Conservation (phyloP, 2,888 invertebrate genomes). For the Caenorhabditis sp. region DNA sequence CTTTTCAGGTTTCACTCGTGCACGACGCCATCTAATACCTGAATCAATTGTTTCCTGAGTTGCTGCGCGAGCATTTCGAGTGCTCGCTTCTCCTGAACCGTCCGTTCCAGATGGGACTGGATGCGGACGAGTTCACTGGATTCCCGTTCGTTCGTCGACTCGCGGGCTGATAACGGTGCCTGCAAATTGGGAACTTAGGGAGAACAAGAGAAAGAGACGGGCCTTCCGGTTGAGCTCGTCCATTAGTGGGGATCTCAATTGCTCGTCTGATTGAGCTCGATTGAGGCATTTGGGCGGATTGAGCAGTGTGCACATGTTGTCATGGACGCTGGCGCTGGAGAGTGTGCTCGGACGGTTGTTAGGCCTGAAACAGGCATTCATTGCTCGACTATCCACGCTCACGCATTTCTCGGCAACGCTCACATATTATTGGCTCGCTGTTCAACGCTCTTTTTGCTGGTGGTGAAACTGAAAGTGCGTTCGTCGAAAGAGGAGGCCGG, state of each 20-base stretch:
- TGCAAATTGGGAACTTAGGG: slow-evolving; percentile 7
- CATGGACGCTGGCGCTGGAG: slow-evolving; percentile 63
- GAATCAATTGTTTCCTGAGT: slow-evolving; percentile 63
- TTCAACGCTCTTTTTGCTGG: slow-evolving; percentile 46
- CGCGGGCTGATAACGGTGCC: slow-evolving; percentile 65
- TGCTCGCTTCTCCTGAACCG: slow-evolving; percentile 63
- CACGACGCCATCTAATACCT: slow-evolving; percentile 21
- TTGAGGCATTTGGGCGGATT: slow-evolving; percentile 67
- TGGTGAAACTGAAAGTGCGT: slow-evolving; percentile 61
- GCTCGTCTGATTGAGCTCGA: slow-evolving; percentile 66
- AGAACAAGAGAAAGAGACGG: neutral
- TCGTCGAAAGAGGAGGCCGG: slow-evolving; percentile 70
- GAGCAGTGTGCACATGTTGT: slow-evolving; percentile 67
- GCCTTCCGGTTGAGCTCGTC: slow-evolving; percentile 58
- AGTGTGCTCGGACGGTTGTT: slow-evolving; percentile 43
- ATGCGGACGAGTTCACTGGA: slow-evolving; percentile 51
- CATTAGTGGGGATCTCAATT: slow-evolving; percentile 55
- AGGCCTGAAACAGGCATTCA: neutral
- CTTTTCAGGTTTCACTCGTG: neutral
- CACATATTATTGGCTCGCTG: slow-evolving; percentile 45
- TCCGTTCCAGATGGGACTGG: slow-evolving; percentile 58
- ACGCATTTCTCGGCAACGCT: slow-evolving; percentile 2
- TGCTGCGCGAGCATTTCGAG: slow-evolving; percentile 63
- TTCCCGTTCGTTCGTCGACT: slow-evolving; percentile 63
- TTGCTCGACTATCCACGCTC: slow-evolving; percentile 8